These are phyloP conservation scores for Amblyopsis rosae DNA, from an alignment of 2,113 vertebrate genomes.

Conservation along the genomic window DNA sequence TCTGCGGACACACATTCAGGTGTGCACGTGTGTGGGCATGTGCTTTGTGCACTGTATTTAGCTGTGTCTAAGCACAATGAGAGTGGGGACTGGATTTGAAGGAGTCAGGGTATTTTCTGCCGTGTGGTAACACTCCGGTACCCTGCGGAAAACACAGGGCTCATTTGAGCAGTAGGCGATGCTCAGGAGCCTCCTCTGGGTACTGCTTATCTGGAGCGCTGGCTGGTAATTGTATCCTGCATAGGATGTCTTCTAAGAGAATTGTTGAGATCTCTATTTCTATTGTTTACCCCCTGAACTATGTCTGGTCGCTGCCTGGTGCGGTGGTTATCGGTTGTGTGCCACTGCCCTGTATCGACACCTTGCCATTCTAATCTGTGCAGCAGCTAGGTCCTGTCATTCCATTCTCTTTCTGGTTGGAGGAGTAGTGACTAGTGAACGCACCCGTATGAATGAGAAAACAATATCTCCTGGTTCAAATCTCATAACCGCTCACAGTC, in stretches of 20 bases:
- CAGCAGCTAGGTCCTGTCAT: too few relatives aligned
- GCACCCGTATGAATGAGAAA: too few relatives aligned
- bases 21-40: background rate
- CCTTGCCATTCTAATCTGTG: too few relatives aligned
- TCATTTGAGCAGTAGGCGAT: slow-evolving; percentile 33
- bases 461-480: too few relatives aligned
- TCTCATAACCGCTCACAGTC: too few relatives aligned
- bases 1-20: background rate
- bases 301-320: too few relatives aligned
- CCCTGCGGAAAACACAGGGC: slow-evolving; percentile 51
- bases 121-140: slow-evolving; percentile 4
- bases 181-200: slow-evolving; percentile 10
- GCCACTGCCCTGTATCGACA: too few relatives aligned
- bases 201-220: slow-evolving; percentile 49
- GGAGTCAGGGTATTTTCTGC: slow-evolving; percentile 31
- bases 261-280: background rate
- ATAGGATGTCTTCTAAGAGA: slow-evolving; percentile 25
- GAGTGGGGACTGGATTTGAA: slow-evolving; percentile 8
- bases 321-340: too few relatives aligned
- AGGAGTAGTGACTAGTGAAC: too few relatives aligned
- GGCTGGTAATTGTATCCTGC: slow-evolving; percentile 43
- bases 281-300: background rate
- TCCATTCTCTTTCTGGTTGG: too few relatives aligned
- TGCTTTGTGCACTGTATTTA: slow-evolving; percentile 19
- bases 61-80: slow-evolving; percentile 38